Base-by-base conservation (phyloP, 2,888 invertebrate species). In the Eupithecia abbreviata region DNA sequence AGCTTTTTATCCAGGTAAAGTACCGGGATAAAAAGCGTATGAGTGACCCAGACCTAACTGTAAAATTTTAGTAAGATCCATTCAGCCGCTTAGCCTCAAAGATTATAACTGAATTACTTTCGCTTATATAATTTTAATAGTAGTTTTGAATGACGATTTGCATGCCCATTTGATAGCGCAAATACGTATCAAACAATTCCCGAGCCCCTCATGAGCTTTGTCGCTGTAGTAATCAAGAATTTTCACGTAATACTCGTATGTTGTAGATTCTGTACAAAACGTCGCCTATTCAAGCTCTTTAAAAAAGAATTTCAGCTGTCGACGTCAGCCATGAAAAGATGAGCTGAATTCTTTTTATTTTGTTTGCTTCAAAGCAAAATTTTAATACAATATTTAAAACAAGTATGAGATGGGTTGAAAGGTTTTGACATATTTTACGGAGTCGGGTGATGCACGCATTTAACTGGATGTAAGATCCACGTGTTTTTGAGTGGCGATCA, bases 211-310 rank as follows among this genome's bases (percentile, higher is more conserved):
- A 67, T n/a, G 9, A 68, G 1, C 67, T 45, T 68, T 18, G 15
- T 68, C 10, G 43, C 43, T 30, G 68, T 47, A 7, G 47, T 47
- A 68, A 67, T 47, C 47, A 68, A 13, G 69, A 47, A 69, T 47
- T 69, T 69, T 30, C 18, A 18, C 30, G 6, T 49, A n/a, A 45
- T 67, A 30, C 30, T 30, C 30, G 30, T 30, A 45, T n/a, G 42
- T 45, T 15, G 47, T 49, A 18, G 43, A 45, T 47, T 68, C 18
- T 68, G 47, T 68, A 47, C 68, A 73, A 72, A 71, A 75, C 67
- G 67, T 67, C 58, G 68, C 49, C 72, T 62, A 75, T 75, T 75
- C 72, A 75, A n/a, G 15, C 66, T 66, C 62, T 62, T 72, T 69
- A 18, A 47, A 72, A 67, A 72, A 72, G 58, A 69, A 58, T 58